A percentile compares a stretch with the other conserved stretches of the same genome.
phyloP scores from a whole-genome alignment of 2,797 vertebrate species.

The Euthynnus affinis region DNA sequence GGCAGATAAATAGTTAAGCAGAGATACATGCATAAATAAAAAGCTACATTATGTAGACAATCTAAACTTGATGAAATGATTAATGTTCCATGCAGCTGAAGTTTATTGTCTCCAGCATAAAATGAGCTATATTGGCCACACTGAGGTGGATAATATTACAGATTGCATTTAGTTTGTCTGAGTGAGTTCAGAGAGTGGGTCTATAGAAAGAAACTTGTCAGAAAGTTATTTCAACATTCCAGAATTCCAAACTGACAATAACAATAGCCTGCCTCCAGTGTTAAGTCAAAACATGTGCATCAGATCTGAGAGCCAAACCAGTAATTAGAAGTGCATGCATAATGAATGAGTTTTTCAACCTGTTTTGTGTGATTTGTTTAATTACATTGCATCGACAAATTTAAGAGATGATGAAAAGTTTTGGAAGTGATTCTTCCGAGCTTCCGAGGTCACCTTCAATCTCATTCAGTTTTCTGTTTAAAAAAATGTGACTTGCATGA shows the following conservation, averaged over 20 bases:
- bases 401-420: conserved; percentile 16
- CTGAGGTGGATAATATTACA: not conserved
- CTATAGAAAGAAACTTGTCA: not conserved
- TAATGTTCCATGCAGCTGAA: not conserved
- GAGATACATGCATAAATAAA: not conserved
- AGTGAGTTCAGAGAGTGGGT: not conserved
- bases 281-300: conserved; percentile 47
- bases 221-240: conserved; percentile 2
- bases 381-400: conserved; percentile 33
- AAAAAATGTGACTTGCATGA: not conserved
- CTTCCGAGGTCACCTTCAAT: not conserved
- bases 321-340: conserved; percentile 51
- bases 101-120: not conserved
- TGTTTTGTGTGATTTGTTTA: conserved; percentile 49
- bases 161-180: not conserved
- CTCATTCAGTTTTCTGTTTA: not conserved
- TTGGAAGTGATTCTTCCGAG: not conserved
- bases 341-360: conserved; percentile 47
- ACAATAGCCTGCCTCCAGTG: conserved; percentile 2
- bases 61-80: conserved; percentile 3
- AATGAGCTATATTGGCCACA: not conserved
- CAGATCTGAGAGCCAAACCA: conserved; percentile 42
- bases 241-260: not conserved
- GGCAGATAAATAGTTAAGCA: not conserved
- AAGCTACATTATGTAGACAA: not conserved